phyloP scores from a whole-genome alignment of 2,888 invertebrate genomes.

The Nemoura dubitans region DNA sequence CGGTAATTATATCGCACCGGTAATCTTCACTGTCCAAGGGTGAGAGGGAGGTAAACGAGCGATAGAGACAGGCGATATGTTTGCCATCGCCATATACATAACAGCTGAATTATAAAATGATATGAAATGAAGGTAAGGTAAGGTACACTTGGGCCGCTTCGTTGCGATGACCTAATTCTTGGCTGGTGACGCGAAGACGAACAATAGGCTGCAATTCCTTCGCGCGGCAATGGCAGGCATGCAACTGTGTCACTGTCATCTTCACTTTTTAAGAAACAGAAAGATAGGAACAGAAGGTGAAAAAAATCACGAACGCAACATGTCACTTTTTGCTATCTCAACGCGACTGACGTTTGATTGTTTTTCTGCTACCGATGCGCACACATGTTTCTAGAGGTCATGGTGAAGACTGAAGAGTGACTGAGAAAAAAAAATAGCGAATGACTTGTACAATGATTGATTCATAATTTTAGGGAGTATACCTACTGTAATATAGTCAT shows the following conservation, averaged over 20 bases:
- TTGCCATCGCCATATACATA: background rate
- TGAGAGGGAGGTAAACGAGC: background rate
- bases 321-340: background rate
- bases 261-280: background rate
- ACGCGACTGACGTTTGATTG: too few relatives aligned
- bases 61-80: background rate
- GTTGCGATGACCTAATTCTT: background rate
- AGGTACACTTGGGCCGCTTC: background rate
- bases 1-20: background rate
- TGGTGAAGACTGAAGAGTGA: too few relatives aligned
- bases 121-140: background rate
- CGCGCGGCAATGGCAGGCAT: background rate
- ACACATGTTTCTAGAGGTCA: too few relatives aligned
- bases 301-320: background rate
- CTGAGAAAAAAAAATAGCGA: too few relatives aligned
- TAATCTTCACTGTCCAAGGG: background rate
- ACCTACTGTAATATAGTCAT: too few relatives aligned
- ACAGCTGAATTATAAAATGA: background rate
- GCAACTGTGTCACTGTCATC: background rate
- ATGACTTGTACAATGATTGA: too few relatives aligned
- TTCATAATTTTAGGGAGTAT: too few relatives aligned
- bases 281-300: background rate
- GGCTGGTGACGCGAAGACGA: background rate
- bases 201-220: conserved; percentile 3
- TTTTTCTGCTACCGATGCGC: too few relatives aligned